Conservation (phyloP, 2,888 invertebrate genomes). For the Watsonalla binaria region DNA sequence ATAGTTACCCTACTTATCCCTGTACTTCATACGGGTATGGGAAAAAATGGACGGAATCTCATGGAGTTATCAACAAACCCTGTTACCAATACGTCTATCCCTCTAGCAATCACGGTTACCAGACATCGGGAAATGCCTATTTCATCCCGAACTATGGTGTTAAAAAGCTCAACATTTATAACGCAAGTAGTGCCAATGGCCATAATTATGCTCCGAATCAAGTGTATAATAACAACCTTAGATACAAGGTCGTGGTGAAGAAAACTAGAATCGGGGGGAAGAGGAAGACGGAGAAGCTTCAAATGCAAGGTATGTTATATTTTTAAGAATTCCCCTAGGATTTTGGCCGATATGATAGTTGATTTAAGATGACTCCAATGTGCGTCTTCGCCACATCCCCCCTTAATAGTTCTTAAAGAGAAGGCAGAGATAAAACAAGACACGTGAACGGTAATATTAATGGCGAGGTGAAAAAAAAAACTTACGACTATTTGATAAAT, state of each 20-base stretch:
- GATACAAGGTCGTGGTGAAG: conserved; percentile 55
- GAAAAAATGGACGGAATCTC: conserved; percentile 14
- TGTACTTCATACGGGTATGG: conserved; percentile 14
- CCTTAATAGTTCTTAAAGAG: too few species aligned
- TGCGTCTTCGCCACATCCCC: too few species aligned
- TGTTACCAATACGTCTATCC: conserved; percentile 27
- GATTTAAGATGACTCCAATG: too few species aligned
- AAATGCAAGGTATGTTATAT: conserved; percentile 41
- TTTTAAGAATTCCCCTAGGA: too few species aligned
- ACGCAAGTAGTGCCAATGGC: conserved; percentile 26
- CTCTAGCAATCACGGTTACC: conserved; percentile 13
- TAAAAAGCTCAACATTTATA: conserved; percentile 39
- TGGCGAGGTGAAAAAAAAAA: too few species aligned
- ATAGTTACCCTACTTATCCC: conserved; percentile 4
- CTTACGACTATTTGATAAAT: too few species aligned
- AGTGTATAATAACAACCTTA: conserved; percentile 47
- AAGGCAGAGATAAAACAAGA: too few species aligned
- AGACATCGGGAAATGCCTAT: conserved; percentile 13
- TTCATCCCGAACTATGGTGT: conserved; percentile 23
- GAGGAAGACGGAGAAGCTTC: conserved; percentile 29
- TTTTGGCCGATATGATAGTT: too few species aligned
- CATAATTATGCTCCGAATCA: conserved; percentile 50
- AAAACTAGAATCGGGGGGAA: conserved; percentile 41
- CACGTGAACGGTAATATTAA: too few species aligned
- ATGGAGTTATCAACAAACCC: conserved; percentile 13